Percentiles rank a stretch among this genome's conserved stretches.
phyloP scores from a whole-genome alignment of 2,797 vertebrate genomes.

The Acipenser transmontanus region DNA sequence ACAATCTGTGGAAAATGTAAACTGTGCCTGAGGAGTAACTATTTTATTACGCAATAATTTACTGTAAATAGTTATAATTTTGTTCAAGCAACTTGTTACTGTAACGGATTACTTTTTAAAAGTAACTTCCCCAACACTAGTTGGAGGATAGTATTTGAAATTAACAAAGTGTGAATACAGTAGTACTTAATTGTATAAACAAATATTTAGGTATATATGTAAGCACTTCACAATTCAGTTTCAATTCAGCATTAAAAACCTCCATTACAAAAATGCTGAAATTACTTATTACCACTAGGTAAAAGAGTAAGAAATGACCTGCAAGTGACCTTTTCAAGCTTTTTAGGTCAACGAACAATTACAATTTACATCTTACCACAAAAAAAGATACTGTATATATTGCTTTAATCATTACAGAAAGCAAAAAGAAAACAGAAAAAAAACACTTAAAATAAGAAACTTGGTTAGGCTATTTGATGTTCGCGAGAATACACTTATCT shows the following conservation, averaged over 20 bases:
- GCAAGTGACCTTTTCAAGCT: slow-evolving; percentile 42
- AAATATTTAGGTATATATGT: neutral
- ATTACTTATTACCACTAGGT: slow-evolving; percentile 55
- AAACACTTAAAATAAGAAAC: slow-evolving; percentile 28
- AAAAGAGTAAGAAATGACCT: slow-evolving; percentile 49
- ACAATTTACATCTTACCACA: slow-evolving; percentile 54
- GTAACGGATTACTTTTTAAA: too few species aligned
- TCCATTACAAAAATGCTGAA: slow-evolving; percentile 38
- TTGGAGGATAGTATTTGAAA: too few species aligned
- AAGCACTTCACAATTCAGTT: neutral
- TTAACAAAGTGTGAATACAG: too few species aligned
- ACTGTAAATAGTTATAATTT: too few species aligned
- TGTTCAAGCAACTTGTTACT: too few species aligned
- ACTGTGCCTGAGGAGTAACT: too few species aligned
- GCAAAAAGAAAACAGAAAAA: neutral
- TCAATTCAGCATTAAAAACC: slow-evolving; percentile 20
- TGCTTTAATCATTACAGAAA: slow-evolving; percentile 18
- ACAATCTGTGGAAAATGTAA: too few species aligned
- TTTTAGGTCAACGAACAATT: slow-evolving; percentile 57
- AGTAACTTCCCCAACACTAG: too few species aligned
- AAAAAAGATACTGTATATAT: slow-evolving; percentile 26
- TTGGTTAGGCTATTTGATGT: slow-evolving; percentile 46
- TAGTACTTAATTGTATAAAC: too few species aligned
- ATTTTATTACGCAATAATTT: too few species aligned
- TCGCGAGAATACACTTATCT: slow-evolving; percentile 50